phyloP scores from a whole-genome alignment of 1,140 invertebrate species.

The Papilio polytes region DNA sequence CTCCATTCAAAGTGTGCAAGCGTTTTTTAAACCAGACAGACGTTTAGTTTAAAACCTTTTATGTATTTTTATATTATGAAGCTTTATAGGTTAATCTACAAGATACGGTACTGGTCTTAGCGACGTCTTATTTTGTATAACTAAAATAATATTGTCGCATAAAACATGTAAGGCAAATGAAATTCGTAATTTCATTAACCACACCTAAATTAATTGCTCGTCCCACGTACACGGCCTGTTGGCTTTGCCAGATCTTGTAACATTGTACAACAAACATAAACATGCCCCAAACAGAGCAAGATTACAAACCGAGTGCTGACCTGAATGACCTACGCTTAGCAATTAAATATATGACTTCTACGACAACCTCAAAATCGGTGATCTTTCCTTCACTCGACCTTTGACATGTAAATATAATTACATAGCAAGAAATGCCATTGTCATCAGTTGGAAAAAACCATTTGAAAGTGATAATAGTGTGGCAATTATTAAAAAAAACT shows the following conservation, averaged over 20 bases:
- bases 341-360: not conserved
- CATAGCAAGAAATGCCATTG: too few relatives aligned
- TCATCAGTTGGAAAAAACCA: too few relatives aligned
- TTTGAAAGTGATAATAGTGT: too few relatives aligned
- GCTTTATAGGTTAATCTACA: not conserved
- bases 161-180: not conserved
- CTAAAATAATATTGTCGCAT: not conserved
- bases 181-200: constrained; percentile 8
- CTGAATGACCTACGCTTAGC: not conserved
- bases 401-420: too few relatives aligned
- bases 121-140: not conserved
- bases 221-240: constrained; percentile 11
- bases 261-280: constrained; percentile 25
- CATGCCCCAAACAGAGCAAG: not conserved
- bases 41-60: not conserved
- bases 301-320: not conserved
- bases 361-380: not conserved
- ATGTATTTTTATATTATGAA: not conserved
- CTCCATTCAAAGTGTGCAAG: not conserved
- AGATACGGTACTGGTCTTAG: not conserved
- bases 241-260: constrained; percentile 15
- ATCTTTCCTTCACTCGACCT: too few relatives aligned
- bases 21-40: constrained; percentile 6
- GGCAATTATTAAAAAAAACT: too few relatives aligned
- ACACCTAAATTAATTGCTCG: constrained; percentile 15